A percentile compares a stretch with the other conserved stretches of the same genome.
phyloP scores from a whole-genome alignment of 1,140 invertebrate genomes.

The Ceratina calcarata region DNA sequence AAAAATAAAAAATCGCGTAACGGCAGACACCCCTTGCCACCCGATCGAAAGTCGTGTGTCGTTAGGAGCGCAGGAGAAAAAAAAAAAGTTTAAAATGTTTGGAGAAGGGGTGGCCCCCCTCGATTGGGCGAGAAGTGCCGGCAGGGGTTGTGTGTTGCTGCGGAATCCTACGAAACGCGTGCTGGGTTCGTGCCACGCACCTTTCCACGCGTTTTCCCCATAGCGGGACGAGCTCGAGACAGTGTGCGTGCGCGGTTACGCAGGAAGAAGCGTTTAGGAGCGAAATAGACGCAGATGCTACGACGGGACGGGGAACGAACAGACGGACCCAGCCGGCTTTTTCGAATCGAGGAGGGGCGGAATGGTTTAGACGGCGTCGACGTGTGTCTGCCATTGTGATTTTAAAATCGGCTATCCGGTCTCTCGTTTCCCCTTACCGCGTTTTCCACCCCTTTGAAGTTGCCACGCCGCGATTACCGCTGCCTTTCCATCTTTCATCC shows the following conservation, averaged over 20 bases:
- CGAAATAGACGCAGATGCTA: slow-evolving; percentile 76
- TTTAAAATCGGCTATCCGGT: slow-evolving; percentile 72
- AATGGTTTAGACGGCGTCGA: slow-evolving; percentile 67
- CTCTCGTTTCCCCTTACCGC: slow-evolving; percentile 50
- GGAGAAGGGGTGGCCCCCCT: slow-evolving; percentile 66
- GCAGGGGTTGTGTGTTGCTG: slow-evolving; percentile 62
- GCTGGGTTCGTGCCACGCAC: slow-evolving; percentile 61
- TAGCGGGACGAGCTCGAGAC: background rate
- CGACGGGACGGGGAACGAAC: slow-evolving; percentile 35
- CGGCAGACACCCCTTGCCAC: slow-evolving; percentile 40
- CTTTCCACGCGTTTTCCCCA: slow-evolving; percentile 15
- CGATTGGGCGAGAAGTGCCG: slow-evolving; percentile 64
- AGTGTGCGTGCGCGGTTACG: slow-evolving; percentile 6
- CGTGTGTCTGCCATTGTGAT: slow-evolving; percentile 77
- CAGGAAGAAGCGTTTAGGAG: slow-evolving; percentile 47
- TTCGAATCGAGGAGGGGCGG: slow-evolving; percentile 54
- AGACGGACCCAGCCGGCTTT: slow-evolving; percentile 56
- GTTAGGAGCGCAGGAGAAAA: slow-evolving; percentile 54
- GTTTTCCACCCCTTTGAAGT: slow-evolving; percentile 57
- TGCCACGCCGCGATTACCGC: slow-evolving; percentile 2
- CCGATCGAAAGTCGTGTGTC: slow-evolving; percentile 58
- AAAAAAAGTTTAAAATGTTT: slow-evolving; percentile 78
- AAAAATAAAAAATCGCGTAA: slow-evolving; percentile 52
- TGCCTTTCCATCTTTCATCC: slow-evolving; percentile 17
- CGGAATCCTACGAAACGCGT: slow-evolving; percentile 64